Evolutionary conservation across 2,888 invertebrate genomes (phyloP), one percentile per base, ranked within the genome.

Genomic region (Acleris cristana): DNA sequence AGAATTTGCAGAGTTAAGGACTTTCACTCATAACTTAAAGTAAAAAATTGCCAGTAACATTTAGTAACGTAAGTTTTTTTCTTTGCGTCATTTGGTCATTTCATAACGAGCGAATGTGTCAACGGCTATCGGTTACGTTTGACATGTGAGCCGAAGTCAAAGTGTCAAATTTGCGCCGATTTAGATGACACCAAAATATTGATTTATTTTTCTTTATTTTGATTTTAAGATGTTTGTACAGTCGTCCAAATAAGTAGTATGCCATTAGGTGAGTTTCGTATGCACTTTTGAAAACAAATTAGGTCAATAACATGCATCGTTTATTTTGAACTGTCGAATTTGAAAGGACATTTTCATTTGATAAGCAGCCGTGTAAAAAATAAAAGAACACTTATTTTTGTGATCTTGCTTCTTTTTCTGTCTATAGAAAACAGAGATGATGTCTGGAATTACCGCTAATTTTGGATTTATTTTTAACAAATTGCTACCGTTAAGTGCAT

Each of bases 121-220:
- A 26, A 18, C 10, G 8, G 44, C 55, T 66, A 66, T 66, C 57
- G 10, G 30, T 66, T 57, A 44, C 66, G 48, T 23, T 57, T 52
- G 66, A 56, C 21, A 66, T 34, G 45, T 8, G 61, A 66, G 51
- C 30, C 52, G 23, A 34, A 56, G 52, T 48, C 54, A n/a, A n/a
- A 57, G 66, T 66, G 52, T 66, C 66, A 57, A 62, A 57, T 66
- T 62, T 2, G 48, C 26, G 16, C 26, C 52, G 45, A 60, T 18
- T 40, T 19, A 19, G 55, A 56, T 62, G 45, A 57, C 34, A 66
- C n/a, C 4, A 40, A 61, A 57, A 23, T 48, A n/a, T 3, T 7
- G 45, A n/a, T 48, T 18, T n/a, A 8, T 48, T 45, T 14, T n/a
- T 48, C 48, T n/a, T 18, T n/a, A 48, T 18, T 45, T 18, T 18